Base-by-base conservation (phyloP, 2,888 invertebrate species). In the Microctonus hyperodae region DNA sequence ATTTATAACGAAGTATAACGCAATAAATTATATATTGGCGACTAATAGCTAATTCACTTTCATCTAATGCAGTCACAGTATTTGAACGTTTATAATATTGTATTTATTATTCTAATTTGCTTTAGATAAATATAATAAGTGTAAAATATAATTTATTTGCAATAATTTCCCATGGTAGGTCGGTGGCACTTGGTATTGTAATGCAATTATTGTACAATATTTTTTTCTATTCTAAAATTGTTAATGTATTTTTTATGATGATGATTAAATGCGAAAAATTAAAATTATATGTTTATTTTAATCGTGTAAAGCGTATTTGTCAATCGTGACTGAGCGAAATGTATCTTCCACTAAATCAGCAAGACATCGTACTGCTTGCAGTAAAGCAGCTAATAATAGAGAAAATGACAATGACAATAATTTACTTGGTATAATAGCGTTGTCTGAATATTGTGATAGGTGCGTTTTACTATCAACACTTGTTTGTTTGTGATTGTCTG, bases 311-410 rank as follows among this genome's bases (percentile, higher is more conserved):
- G 71, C 70, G 64, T 67, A 76, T 69, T 75, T 76, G 51, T 81
- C 81, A 68, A 77, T 78, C 66, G 76, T 78, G 50, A 79, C 70
- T 3, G 81, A 81, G 44, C 74, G 76, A 59, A 85, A 81, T 11
- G 84, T 88, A 75, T 89, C 88, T 76, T 89, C 89, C 74, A 89
- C 84, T 76, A 89, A 86, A 80, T 88, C 88, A 51, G 88, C 88
- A 75, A 89, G 86, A 80, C 89, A 89, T 68, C 88, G 86, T 81
- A 89, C 87, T 72, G 89, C 89, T 81, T 89, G 89, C 37, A 89
- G 76, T 75, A 89, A 78, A 31, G 89, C 89, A 22, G 89, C 89
- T 56, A 89, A 84, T 16, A 89, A 82, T 72, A 89, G 85, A 55
- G 89, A 89, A 37, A 89, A 79, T 22, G 89, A 89, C 63, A 89